Conservation (phyloP, 2,888 invertebrate genomes). For the Archips crataeganus region DNA sequence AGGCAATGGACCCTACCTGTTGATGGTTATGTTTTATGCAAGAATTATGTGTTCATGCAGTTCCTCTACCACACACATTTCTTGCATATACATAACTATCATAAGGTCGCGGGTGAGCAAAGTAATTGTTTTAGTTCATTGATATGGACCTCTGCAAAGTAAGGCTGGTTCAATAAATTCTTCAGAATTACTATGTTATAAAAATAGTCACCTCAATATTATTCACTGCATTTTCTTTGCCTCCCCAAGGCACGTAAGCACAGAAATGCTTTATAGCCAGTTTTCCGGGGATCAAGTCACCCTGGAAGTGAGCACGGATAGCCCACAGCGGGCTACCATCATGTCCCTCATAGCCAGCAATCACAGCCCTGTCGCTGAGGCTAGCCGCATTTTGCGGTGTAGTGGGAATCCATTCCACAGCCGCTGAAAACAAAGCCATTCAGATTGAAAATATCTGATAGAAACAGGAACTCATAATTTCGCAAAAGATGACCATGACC, state of each 20-base stretch:
- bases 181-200: not conserved
- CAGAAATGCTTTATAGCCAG: constrained; percentile 70
- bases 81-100: too few relatives aligned
- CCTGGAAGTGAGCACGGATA: constrained; percentile 69
- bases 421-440: constrained; percentile 53
- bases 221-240: constrained; percentile 66
- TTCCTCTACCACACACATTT: too few relatives aligned
- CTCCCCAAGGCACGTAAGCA: constrained; percentile 77
- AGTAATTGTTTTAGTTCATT: too few relatives aligned
- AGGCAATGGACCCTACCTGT: too few relatives aligned
- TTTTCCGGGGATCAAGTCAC: constrained; percentile 78
- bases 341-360: constrained; percentile 75
- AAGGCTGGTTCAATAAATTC: too few relatives aligned
- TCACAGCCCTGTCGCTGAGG: constrained; percentile 68
- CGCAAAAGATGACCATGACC: too few relatives aligned
- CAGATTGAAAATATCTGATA: too few relatives aligned
- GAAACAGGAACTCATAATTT: too few relatives aligned
- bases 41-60: too few relatives aligned
- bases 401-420: constrained; percentile 71
- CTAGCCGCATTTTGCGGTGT: constrained; percentile 57
- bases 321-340: constrained; percentile 80
- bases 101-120: too few relatives aligned
- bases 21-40: too few relatives aligned
- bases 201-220: constrained; percentile 66
- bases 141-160: too few relatives aligned